These are phyloP conservation scores for Eublepharis macularius DNA, from an alignment of 2,113 vertebrate genomes.

Conservation along the genomic window DNA sequence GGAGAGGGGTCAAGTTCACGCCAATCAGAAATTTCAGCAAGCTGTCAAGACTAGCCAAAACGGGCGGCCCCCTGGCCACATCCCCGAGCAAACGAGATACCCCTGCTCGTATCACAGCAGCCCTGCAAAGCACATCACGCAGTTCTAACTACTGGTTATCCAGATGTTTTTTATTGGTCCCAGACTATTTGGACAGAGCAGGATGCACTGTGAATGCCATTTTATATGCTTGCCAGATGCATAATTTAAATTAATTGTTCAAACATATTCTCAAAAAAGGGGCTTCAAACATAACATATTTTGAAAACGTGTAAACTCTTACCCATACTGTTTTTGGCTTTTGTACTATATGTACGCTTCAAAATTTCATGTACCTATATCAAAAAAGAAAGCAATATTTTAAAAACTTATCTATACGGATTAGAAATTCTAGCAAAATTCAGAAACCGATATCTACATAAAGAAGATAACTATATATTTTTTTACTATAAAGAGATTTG, in stretches of 20 bases:
- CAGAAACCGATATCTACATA: not conserved
- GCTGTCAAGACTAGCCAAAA: not conserved
- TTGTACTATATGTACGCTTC: conserved; percentile 85
- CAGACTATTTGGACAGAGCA: not conserved
- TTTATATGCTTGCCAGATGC: not conserved
- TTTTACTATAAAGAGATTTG: no score
- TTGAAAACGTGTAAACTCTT: conserved; percentile 58
- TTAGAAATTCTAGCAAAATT: not conserved
- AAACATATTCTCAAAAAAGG: not conserved
- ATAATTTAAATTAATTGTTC: not conserved
- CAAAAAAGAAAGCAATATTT: conserved; percentile 4
- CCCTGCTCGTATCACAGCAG: not conserved
- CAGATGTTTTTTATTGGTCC: not conserved
- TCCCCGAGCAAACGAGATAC: not conserved
- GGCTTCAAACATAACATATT: not conserved
- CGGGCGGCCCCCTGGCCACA: not conserved
- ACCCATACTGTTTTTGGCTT: conserved; percentile 92
- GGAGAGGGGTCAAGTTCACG: not conserved
- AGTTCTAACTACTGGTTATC: not conserved
- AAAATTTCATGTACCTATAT: conserved; percentile 92
- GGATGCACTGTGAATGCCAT: not conserved
- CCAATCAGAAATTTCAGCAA: no score
- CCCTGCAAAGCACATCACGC: not conserved
- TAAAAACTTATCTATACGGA: not conserved
- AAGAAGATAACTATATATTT: not conserved